Evolutionary conservation across 2,113 vertebrate species (phyloP).

Genomic region (Corythornis vintsioides): DNA sequence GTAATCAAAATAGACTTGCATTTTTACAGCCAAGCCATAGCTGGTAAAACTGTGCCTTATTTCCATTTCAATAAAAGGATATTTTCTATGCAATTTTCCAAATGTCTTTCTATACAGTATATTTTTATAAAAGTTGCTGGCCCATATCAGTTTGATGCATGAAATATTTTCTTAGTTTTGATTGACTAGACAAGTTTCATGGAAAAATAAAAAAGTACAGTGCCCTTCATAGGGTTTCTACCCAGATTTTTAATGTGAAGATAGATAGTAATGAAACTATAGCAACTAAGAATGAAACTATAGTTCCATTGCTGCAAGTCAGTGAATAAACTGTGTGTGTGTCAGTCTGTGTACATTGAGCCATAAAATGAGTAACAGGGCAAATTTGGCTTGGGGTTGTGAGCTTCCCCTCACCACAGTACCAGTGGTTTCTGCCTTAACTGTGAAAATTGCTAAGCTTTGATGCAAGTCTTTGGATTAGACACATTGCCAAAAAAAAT

Average conservation of each 20-base stretch:
- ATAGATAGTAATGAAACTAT: neutral
- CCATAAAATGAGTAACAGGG: slow-evolving; percentile 2
- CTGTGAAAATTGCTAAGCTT: neutral
- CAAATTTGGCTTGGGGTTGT: neutral
- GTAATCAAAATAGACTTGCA: slow-evolving; percentile 57
- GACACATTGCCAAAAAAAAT: neutral
- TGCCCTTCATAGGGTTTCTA: neutral
- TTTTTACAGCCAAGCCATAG: slow-evolving; percentile 65
- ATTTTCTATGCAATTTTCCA: slow-evolving; percentile 73
- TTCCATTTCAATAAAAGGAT: slow-evolving; percentile 72
- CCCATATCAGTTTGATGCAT: neutral
- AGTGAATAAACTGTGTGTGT: neutral
- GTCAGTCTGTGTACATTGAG: neutral
- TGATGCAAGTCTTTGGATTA: neutral
- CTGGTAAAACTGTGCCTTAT: slow-evolving; percentile 76
- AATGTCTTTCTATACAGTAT: slow-evolving; percentile 69
- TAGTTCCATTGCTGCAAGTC: neutral
- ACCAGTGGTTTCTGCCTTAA: slow-evolving; percentile 6
- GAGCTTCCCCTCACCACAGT: neutral
- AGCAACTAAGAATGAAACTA: neutral
- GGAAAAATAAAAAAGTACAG: neutral
- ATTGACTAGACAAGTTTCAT: neutral
- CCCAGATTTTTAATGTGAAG: neutral
- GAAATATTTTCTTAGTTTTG: slow-evolving; percentile 18
- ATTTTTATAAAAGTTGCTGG: slow-evolving; percentile 72